Conservation (phyloP, 2,888 invertebrate genomes). For the Matsumyia berberina region DNA sequence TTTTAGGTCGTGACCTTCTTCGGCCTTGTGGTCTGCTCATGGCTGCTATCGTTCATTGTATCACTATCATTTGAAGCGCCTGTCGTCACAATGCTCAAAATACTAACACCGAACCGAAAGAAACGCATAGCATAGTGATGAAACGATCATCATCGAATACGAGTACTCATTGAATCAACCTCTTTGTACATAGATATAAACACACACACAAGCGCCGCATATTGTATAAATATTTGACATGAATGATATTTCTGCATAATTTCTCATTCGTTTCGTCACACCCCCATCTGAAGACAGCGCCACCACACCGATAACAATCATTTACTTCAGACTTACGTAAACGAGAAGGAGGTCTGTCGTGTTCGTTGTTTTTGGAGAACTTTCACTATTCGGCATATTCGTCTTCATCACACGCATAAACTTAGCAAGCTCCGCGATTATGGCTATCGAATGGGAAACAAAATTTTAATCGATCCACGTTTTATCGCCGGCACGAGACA, state of each 20-base stretch:
- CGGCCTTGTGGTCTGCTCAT: slow-evolving; percentile 92
- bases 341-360: slow-evolving; percentile 15
- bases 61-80: slow-evolving; percentile 94
- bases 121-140: slow-evolving; percentile 81
- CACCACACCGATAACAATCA: slow-evolving; percentile 26
- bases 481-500: neutral
- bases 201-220: slow-evolving; percentile 16
- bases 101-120: slow-evolving; percentile 86
- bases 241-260: slow-evolving; percentile 37
- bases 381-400: slow-evolving; percentile 35
- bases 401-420: slow-evolving; percentile 6
- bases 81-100: slow-evolving; percentile 92
- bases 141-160: neutral
- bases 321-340: slow-evolving; percentile 18
- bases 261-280: slow-evolving; percentile 29
- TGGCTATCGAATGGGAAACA: slow-evolving; percentile 4
- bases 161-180: slow-evolving; percentile 13
- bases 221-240: slow-evolving; percentile 12
- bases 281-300: neutral
- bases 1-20: slow-evolving; percentile 91
- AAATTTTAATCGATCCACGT: slow-evolving; percentile 11
- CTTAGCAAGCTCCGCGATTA: slow-evolving; percentile 14
- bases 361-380: slow-evolving; percentile 9
- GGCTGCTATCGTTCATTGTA: slow-evolving; percentile 90
- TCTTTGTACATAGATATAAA: slow-evolving; percentile 40